A percentile compares a stretch with the other conserved stretches of the same genome.
Conservation (phyloP, 2,888 invertebrate species). For the Piscicola geometra region DNA sequence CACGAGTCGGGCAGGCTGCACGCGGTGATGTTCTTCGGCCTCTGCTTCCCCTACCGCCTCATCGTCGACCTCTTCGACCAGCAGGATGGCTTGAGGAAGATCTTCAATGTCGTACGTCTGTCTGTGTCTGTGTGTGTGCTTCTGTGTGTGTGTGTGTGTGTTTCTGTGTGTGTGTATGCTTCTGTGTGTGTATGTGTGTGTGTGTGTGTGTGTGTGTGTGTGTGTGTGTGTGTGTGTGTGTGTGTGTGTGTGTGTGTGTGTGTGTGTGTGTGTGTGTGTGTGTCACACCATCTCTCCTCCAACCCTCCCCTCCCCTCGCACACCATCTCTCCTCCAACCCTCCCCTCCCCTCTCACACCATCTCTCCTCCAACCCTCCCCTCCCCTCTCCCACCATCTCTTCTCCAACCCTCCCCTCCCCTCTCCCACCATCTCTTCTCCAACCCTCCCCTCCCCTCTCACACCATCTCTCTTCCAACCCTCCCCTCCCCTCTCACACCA, state of each 20-base stretch:
- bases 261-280: background rate
- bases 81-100: slow-evolving; percentile 85
- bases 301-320: too few relatives aligned
- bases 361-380: too few relatives aligned
- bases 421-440: too few relatives aligned
- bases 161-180: too few relatives aligned
- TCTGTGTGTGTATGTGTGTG: slow-evolving; percentile 18
- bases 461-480: too few relatives aligned
- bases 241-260: slow-evolving; percentile 2
- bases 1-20: slow-evolving; percentile 96
- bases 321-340: too few relatives aligned
- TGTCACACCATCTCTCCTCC: background rate
- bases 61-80: slow-evolving; percentile 89
- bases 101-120: slow-evolving; percentile 77
- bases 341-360: too few relatives aligned
- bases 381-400: too few relatives aligned
- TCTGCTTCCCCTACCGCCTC: slow-evolving; percentile 85
- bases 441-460: too few relatives aligned
- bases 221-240: background rate
- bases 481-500: too few relatives aligned
- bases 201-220: background rate
- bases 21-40: slow-evolving; percentile 94
- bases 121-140: slow-evolving; percentile 8
- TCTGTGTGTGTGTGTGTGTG: too few relatives aligned
- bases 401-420: too few relatives aligned